Evolutionary conservation across 2,113 vertebrate species (phyloP).

Genomic region (Symphodus melops): DNA sequence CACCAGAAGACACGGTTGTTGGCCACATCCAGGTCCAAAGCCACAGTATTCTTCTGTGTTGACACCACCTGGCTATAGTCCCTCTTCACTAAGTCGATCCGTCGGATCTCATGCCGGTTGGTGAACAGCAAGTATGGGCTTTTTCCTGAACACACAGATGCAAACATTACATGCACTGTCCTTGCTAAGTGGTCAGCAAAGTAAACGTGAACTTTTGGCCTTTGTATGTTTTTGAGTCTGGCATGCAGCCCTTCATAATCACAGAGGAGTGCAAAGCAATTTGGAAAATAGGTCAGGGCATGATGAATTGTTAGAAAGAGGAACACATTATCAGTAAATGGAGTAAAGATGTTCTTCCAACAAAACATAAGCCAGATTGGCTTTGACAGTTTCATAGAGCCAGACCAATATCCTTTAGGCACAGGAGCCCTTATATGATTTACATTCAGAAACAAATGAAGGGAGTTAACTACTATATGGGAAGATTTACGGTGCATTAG

Average conservation of each 20-base stretch:
- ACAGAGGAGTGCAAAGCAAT: not conserved
- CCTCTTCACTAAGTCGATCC: constrained; percentile 92
- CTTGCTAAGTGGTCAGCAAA: too few species aligned
- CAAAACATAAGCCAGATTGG: constrained; percentile 7
- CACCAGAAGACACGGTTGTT: constrained; percentile 96
- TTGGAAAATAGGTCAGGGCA: constrained; percentile 1
- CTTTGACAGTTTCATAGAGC: constrained; percentile 24
- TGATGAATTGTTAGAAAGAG: constrained; percentile 2
- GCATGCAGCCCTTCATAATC: not conserved
- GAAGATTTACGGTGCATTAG: not conserved
- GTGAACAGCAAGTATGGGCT: constrained; percentile 95
- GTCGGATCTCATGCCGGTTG: constrained; percentile 95
- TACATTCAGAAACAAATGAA: constrained; percentile 8
- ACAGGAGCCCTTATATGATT: constrained; percentile 15
- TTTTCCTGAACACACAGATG: constrained; percentile 81
- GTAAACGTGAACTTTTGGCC: not conserved
- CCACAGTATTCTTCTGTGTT: constrained; percentile 95
- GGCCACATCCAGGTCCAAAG: constrained; percentile 92
- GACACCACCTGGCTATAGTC: constrained; percentile 96
- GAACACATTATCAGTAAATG: constrained; percentile 3
- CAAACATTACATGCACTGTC: not conserved
- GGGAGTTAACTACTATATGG: not conserved
- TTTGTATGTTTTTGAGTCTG: not conserved
- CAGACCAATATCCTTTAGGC: not conserved
- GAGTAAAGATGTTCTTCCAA: constrained; percentile 8